Evolutionary conservation across 2,888 invertebrate genomes (phyloP).

Genomic region (Adelphocoris suturalis): DNA sequence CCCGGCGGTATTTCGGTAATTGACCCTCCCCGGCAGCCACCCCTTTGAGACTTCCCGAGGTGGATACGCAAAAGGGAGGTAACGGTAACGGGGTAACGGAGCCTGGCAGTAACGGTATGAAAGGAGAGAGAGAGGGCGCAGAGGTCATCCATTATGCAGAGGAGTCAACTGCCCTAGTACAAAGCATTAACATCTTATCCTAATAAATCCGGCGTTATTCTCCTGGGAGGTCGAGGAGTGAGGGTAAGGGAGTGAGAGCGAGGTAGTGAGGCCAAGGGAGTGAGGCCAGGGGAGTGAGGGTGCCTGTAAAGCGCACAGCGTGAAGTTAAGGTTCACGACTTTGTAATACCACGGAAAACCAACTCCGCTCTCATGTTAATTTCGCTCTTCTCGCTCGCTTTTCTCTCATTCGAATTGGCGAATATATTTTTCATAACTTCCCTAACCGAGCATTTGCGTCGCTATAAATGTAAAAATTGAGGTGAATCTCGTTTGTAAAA

Average conservation of each 20-base stretch:
- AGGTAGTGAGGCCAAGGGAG: not conserved
- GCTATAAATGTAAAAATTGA: not conserved
- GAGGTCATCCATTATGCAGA: slow-evolving; percentile 65
- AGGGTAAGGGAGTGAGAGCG: not conserved
- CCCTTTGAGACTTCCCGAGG: slow-evolving; percentile 21
- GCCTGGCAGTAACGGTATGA: not conserved
- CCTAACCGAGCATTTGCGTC: not conserved
- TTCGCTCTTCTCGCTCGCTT: not conserved
- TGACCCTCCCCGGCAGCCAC: not conserved
- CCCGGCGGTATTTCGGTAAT: not conserved
- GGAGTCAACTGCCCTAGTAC: slow-evolving; percentile 65
- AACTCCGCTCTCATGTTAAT: slow-evolving; percentile 56
- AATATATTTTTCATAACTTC: slow-evolving; percentile 59
- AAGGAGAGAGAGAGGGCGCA: not conserved
- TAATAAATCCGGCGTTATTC: slow-evolving; percentile 67
- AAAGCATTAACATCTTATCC: slow-evolving; percentile 69
- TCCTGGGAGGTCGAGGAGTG: not conserved
- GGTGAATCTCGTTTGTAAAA: not conserved
- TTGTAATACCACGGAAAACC: slow-evolving; percentile 66
- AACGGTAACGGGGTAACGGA: not conserved
- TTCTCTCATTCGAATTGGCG: slow-evolving; percentile 61
- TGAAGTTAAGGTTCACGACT: slow-evolving; percentile 63
- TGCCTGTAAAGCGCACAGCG: slow-evolving; percentile 11
- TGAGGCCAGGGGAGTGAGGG: not conserved
- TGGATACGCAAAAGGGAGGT: slow-evolving; percentile 13